Evolutionary conservation across 1,140 invertebrate species (phyloP), one percentile per base, ranked within the genome.

Genomic region (Platorchestia sp.): DNA sequence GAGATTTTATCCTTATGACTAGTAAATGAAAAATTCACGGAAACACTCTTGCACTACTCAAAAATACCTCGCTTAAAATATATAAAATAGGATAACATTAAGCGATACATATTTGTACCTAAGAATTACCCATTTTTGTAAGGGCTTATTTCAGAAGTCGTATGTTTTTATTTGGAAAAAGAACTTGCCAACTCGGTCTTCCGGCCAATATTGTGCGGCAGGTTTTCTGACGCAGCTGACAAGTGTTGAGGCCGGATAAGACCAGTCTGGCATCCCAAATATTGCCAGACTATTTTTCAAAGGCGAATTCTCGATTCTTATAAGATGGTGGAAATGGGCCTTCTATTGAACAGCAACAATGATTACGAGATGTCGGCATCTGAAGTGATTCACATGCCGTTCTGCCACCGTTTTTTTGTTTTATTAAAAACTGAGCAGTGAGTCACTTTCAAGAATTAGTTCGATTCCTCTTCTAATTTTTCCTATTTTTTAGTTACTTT

Each of bases 191-290:
- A 93, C 43, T 93, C 91, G 45, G 91, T 47, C 91, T 93, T 93
- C 43, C 40, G 91, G 91, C 91, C 91, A 93, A 93, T 93, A 93
- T 93, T 93, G 91, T 93, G 91, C 45, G 91, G 43, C 91, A 93
- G 91, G 91, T 93, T 93, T 93, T 93, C 91, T 93, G 91, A 93
- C 91, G 91, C 91, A 93, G 91, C 91, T 93, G 91, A 93, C 91
- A 93, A 93, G 91, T 93, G 91, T 93, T 93, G 91, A 93, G 91
- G 91, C 43, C 91, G 91, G 91, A 93, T 93, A 93, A 93, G 91
- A 93, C 91, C 91, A 93, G 91, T 93, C 91, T 93, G 91, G 91
- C 91, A 93, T 93, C 91, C 91, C 91, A 93, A 93, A 93, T 93
- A 93, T 93, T 93, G 91, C 91, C 91, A 93, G 43, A 47, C 91